Conservation (phyloP, 1,140 invertebrate genomes). For the Trachymyrmex cornetzi region DNA sequence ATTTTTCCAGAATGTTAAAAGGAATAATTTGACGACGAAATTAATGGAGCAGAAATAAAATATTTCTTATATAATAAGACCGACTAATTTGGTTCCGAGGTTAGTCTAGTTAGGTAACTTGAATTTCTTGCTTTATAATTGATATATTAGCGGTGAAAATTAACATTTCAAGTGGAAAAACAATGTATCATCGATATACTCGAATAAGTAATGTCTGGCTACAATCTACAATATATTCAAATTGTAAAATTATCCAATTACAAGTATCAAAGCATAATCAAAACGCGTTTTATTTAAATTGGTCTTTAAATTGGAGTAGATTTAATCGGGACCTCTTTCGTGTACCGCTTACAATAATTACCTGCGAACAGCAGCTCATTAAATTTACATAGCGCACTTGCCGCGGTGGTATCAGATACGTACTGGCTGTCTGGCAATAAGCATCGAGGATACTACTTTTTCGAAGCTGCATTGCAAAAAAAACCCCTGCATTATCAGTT, state of each 20-base stretch:
- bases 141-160: neutral
- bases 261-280: conserved; percentile 2
- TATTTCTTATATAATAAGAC: neutral
- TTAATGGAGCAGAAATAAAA: conserved; percentile 26
- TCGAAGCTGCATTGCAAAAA: neutral
- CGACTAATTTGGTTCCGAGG: conserved; percentile 2
- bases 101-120: neutral
- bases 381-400: conserved; percentile 79
- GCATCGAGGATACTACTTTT: neutral
- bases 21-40: neutral
- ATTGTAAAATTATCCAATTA: conserved; percentile 37
- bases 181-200: neutral
- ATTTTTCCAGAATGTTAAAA: neutral
- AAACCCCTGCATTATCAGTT: conserved; percentile 22
- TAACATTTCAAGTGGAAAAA: neutral
- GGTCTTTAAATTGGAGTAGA: conserved; percentile 59
- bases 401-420: conserved; percentile 50
- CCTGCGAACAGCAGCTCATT: conserved; percentile 71
- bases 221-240: neutral
- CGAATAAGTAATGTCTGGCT: neutral
- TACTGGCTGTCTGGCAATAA: neutral
- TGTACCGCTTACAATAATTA: conserved; percentile 76
- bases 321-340: conserved; percentile 75
- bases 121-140: neutral
- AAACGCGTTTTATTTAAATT: conserved; percentile 30